These are phyloP conservation scores for Phasianus colchicus DNA, from an alignment of 2,113 vertebrate genomes.

Conservation along the genomic window DNA sequence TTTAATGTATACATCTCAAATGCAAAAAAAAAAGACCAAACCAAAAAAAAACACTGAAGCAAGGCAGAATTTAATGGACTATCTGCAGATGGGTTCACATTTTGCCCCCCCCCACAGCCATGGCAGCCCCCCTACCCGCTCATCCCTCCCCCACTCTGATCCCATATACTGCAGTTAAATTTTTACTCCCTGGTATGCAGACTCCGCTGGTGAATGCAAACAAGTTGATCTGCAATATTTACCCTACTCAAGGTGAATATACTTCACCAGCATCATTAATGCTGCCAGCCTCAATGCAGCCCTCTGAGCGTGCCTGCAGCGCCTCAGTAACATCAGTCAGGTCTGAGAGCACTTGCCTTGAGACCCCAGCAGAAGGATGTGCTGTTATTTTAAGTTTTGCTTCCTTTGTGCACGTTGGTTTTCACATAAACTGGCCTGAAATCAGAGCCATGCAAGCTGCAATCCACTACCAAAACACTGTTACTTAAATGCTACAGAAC, in stretches of 20 bases:
- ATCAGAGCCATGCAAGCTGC: not conserved
- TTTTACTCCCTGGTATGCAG: slow-evolving; percentile 20
- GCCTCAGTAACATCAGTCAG: rapidly evolving
- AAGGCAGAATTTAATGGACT: rapidly evolving
- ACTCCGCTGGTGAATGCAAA: not conserved
- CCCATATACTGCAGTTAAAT: not conserved
- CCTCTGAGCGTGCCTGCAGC: not conserved
- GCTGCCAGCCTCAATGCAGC: rapidly evolving
- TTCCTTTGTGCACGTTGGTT: not conserved
- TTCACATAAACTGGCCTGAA: not conserved
- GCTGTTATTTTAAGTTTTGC: not conserved
- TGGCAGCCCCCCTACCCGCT: rapidly evolving
- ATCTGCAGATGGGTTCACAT: too few relatives aligned
- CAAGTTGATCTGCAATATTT: not conserved
- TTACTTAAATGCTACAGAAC: not conserved
- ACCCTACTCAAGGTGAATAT: slow-evolving; percentile 8
- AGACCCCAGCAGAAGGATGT: not conserved
- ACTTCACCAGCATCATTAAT: not conserved
- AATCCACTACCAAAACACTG: not conserved
- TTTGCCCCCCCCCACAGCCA: not conserved
- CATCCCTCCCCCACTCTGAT: not conserved
- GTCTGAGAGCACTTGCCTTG: not conserved
- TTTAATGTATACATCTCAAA: not conserved
- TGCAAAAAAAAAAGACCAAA: not conserved
- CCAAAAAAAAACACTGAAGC: too few relatives aligned